Base-by-base conservation (phyloP, 2,113 vertebrate genomes). In the Platycercus adscitus region DNA sequence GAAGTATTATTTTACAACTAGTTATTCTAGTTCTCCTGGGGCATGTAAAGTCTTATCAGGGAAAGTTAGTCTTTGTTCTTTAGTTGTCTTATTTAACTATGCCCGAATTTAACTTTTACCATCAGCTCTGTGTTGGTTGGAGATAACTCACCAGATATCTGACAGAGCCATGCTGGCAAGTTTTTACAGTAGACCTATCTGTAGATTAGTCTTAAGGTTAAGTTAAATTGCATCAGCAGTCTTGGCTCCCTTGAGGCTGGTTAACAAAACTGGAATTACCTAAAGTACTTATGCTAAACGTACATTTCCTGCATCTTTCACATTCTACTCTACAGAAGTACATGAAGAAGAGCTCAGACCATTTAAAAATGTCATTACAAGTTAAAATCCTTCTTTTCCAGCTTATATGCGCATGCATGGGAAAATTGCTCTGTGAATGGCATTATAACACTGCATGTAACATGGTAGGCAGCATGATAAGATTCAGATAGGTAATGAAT, bases 1-100 rank as follows among this genome's bases (percentile, higher is more conserved):
- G 68, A 82, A 80, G 73, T 81, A 81, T 58, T 91, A 41, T 92
- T 86, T 88, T 65, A 69, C 52, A 76, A 94, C 80, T 61, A 91
- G 56, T 20, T 65, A 71, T 63, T 81, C 64, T 78, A n/a, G 46
- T 63, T 85, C 55, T 94, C n/a, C 81, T 66, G 44, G 35, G 43
- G 41, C 37, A 23, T 15, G 24, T 20, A 35, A 77, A 84, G 25
- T 39, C 47, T 86, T 70, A 81, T 46, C 41, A 84, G 73, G 73
- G 65, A 69, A 86, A 78, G 37, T 44, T 49, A 56, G 37, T 39
- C 25, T 73, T 44, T 21, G 11, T 63, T 81, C 50, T 61, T 65
- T 69, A 28, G 33, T 44, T 91, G 44, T 33, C 33, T 9, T 46
- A 68, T 88, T 92, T 49, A 81, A 61, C 29, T 73, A 77, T 8